Percentiles rank a stretch among this genome's conserved stretches.
These are phyloP conservation scores for Salvelinus alpinus DNA, from an alignment of 2,113 vertebrate species.

Conservation along the genomic window DNA sequence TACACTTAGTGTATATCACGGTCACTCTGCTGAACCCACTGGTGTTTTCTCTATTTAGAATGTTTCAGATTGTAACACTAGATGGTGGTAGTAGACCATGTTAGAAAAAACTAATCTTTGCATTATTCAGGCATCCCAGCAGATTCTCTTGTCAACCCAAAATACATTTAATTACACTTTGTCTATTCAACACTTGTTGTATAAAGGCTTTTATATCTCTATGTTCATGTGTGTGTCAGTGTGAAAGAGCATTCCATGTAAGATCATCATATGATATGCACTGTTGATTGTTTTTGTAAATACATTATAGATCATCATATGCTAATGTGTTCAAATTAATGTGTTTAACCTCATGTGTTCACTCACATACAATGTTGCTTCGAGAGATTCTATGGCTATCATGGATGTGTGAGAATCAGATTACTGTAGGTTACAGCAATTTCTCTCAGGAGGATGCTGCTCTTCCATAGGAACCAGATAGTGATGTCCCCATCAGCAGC, in stretches of 20 bases:
- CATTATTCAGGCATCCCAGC: neutral
- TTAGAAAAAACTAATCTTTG: neutral
- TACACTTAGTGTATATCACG: too few relatives aligned
- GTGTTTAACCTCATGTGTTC: too few relatives aligned
- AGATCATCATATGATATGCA: too few relatives aligned
- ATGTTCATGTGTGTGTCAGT: neutral
- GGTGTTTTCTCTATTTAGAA: neutral
- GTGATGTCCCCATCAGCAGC: conserved; percentile 71
- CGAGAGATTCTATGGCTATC: neutral
- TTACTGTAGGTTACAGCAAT: conserved; percentile 13
- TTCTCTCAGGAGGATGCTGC: conserved; percentile 56
- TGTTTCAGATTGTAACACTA: conserved; percentile 46
- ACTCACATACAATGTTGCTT: too few relatives aligned
- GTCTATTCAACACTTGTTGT: too few relatives aligned
- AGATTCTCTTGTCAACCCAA: too few relatives aligned
- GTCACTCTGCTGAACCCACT: neutral
- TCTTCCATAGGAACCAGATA: conserved; percentile 52
- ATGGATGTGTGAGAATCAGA: neutral
- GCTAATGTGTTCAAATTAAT: too few relatives aligned
- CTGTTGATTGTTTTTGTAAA: too few relatives aligned
- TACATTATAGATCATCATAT: too few relatives aligned
- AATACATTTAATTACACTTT: too few relatives aligned
- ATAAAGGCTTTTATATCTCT: neutral
- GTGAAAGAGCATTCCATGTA: neutral
- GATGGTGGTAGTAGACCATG: conserved; percentile 55